Evolutionary conservation across 2,888 invertebrate genomes (phyloP).

Genomic region (Tetropium fuscum): DNA sequence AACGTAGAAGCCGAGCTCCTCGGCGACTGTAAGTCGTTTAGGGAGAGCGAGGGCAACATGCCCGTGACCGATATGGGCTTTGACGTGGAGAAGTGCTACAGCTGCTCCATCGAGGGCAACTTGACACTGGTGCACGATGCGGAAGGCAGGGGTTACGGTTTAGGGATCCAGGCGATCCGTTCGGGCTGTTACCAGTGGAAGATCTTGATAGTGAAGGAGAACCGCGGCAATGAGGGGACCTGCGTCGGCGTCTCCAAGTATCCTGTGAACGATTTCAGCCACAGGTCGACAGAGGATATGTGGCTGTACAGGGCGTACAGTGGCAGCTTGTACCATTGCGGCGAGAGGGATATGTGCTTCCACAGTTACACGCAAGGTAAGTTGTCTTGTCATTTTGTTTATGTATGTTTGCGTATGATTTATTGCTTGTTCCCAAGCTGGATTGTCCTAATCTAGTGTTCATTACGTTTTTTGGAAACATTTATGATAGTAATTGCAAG

Average conservation of each 20-base stretch:
- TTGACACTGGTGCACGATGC: conserved; percentile 71
- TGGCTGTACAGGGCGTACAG: conserved; percentile 68
- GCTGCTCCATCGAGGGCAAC: conserved; percentile 70
- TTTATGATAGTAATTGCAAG: no score
- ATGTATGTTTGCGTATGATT: no score
- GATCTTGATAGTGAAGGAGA: conserved; percentile 74
- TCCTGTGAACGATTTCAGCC: conserved; percentile 72
- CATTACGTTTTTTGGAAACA: no score
- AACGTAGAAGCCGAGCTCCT: conserved; percentile 27
- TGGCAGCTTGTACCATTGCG: conserved; percentile 74
- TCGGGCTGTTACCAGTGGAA: conserved; percentile 75
- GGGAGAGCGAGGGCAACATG: conserved; percentile 62
- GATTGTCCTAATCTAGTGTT: no score
- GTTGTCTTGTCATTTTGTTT: no score
- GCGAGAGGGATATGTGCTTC: conserved; percentile 69
- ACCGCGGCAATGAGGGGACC: conserved; percentile 75
- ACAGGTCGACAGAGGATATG: conserved; percentile 69
- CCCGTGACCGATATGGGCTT: conserved; percentile 68
- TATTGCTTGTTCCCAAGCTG: no score
- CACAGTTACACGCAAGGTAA: conserved; percentile 75
- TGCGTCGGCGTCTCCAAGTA: conserved; percentile 72
- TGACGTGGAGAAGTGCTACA: conserved; percentile 71
- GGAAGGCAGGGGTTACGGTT: conserved; percentile 72
- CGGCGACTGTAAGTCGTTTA: conserved; percentile 23
- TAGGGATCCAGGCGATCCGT: conserved; percentile 70